Conservation (phyloP, 2,797 vertebrate species). For the Melanotaenia boesemani region DNA sequence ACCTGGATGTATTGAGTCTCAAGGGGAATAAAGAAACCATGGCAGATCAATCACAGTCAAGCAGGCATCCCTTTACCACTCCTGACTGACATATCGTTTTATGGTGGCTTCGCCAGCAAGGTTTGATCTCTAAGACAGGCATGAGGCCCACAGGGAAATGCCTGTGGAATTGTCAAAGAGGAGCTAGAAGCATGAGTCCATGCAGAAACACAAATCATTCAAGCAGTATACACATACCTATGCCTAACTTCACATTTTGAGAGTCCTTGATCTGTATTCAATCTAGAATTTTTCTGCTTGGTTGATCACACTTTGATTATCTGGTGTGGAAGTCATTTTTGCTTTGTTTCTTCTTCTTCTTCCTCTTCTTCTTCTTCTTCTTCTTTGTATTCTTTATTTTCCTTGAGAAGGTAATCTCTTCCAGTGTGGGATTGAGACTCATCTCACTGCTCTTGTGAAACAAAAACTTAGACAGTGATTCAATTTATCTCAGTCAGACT, state of each 20-base stretch:
- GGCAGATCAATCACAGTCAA: constrained; percentile 70
- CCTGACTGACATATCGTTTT: constrained; percentile 72
- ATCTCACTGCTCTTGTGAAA: constrained; percentile 60
- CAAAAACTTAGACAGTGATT: constrained; percentile 48
- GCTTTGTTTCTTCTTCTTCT: not conserved
- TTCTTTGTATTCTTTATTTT: constrained; percentile 54
- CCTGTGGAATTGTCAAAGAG: constrained; percentile 62
- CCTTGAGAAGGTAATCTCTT: constrained; percentile 63
- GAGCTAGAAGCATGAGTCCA: constrained; percentile 23
- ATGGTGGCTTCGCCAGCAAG: constrained; percentile 69
- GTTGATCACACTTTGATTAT: constrained; percentile 70
- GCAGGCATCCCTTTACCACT: constrained; percentile 67
- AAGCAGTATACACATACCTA: constrained; percentile 39
- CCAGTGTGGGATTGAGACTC: constrained; percentile 58
- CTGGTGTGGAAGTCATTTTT: constrained; percentile 39
- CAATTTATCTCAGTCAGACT: constrained; percentile 46
- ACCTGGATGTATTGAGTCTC: constrained; percentile 57
- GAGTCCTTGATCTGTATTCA: constrained; percentile 66
- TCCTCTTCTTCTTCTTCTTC: not conserved
- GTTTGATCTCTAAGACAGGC: constrained; percentile 68
- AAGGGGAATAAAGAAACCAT: constrained; percentile 72
- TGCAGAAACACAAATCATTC: constrained; percentile 45
- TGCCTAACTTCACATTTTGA: constrained; percentile 57
- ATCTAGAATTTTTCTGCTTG: constrained; percentile 71
- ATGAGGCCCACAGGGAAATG: constrained; percentile 69